These are phyloP conservation scores for Pogonomyrmex barbatus DNA, from an alignment of 1,140 invertebrate species.

Conservation along the genomic window DNA sequence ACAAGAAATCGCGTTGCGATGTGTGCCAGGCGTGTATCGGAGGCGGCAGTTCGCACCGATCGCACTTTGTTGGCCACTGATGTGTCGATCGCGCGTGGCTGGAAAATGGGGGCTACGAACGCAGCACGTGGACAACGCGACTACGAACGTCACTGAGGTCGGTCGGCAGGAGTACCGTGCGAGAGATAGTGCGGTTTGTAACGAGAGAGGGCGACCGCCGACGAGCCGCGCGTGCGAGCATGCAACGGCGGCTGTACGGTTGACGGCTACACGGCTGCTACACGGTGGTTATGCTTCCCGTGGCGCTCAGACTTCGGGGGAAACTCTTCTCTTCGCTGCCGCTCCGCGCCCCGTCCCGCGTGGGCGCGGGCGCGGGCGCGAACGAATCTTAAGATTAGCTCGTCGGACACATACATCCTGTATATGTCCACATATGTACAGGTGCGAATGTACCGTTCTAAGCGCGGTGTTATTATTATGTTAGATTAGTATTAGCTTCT, in stretches of 20 bases:
- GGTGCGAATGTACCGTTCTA: background rate
- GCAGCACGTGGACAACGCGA: constrained; percentile 55
- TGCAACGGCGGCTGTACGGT: constrained; percentile 15
- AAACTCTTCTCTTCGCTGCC: constrained; percentile 7
- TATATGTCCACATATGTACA: background rate
- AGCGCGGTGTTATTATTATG: background rate
- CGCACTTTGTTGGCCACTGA: background rate
- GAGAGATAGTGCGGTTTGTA: constrained; percentile 49
- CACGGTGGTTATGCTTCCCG: constrained; percentile 15
- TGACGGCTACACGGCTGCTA: background rate
- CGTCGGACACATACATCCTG: no score
- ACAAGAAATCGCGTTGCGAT: background rate
- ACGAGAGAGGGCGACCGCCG: constrained; percentile 30
- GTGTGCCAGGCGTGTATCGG: background rate
- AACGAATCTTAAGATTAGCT: constrained; percentile 40
- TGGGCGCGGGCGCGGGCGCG: background rate
- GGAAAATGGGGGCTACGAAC: background rate
- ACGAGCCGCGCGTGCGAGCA: constrained; percentile 23
- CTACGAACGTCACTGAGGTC: constrained; percentile 47
- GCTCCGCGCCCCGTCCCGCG: constrained; percentile 7
- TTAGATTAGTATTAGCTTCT: constrained; percentile 31
- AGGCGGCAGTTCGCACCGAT: background rate
- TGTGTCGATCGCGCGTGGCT: constrained; percentile 12
- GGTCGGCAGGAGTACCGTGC: constrained; percentile 50
- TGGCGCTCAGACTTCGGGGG: background rate